phyloP scores from a whole-genome alignment of 2,797 vertebrate species.

The Monodelphis domestica region DNA sequence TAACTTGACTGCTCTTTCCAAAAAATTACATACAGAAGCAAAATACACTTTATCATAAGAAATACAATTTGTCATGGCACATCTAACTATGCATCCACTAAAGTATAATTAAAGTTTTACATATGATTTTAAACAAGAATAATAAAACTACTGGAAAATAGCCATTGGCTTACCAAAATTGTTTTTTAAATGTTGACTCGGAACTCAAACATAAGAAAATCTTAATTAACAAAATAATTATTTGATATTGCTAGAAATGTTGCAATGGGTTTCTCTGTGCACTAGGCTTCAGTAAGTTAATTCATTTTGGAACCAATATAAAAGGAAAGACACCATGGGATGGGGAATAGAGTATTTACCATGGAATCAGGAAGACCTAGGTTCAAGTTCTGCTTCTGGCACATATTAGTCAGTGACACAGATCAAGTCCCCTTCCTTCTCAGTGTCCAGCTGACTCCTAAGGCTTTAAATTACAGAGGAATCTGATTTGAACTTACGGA shows the following conservation, averaged over 20 bases:
- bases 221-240: neutral
- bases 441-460: neutral
- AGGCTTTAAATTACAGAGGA: neutral
- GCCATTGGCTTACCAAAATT: neutral
- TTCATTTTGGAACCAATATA: neutral
- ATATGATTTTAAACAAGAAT: neutral
- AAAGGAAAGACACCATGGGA: neutral
- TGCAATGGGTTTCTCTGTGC: neutral
- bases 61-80: conserved; percentile 20
- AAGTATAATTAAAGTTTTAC: conserved; percentile 41
- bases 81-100: neutral
- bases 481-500: neutral
- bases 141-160: conserved; percentile 37
- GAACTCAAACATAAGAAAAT: conserved; percentile 35
- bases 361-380: neutral
- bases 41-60: conserved; percentile 20
- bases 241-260: neutral
- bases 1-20: neutral
- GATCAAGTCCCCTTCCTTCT: neutral
- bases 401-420: neutral
- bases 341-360: neutral
- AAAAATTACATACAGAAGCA: conserved; percentile 57
- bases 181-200: conserved; percentile 12
- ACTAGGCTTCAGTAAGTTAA: neutral
- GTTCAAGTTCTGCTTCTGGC: neutral